These are phyloP conservation scores for Menura novaehollandiae DNA, from an alignment of 2,113 vertebrate species.

Conservation along the genomic window DNA sequence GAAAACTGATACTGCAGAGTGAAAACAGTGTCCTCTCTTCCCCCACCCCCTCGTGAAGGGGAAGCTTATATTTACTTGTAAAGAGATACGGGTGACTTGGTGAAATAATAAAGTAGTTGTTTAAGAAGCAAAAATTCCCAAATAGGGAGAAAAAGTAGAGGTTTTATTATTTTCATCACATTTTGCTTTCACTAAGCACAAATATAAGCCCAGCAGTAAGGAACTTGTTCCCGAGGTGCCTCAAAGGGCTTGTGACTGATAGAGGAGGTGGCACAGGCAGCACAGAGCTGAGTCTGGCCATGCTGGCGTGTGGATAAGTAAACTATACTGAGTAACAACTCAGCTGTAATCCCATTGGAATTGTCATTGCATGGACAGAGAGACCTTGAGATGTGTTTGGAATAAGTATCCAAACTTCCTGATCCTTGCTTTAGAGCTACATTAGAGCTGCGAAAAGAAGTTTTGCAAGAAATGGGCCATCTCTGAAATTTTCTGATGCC, in stretches of 20 bases:
- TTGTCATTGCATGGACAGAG: neutral
- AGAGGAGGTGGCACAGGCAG: neutral
- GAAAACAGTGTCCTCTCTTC: neutral
- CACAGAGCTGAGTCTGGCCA: accelerated
- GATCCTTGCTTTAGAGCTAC: neutral
- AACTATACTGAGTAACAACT: neutral
- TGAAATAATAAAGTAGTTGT: neutral
- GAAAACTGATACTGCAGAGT: constrained; percentile 13
- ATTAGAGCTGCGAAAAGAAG: neutral
- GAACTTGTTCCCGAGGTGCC: neutral
- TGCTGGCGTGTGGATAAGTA: neutral
- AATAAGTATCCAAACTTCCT: neutral
- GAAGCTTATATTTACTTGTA: neutral
- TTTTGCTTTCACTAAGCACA: neutral
- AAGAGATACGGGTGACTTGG: neutral
- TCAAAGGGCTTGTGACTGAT: neutral
- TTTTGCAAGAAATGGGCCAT: neutral
- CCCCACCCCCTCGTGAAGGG: neutral
- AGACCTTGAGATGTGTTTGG: neutral
- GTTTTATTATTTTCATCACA: neutral
- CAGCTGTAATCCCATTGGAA: neutral
- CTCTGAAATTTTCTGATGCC: neutral
- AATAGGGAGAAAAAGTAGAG: neutral
- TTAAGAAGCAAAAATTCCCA: neutral
- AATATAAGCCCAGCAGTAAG: neutral